These are phyloP conservation scores for Sus scrofa DNA, from an alignment of 2,113 vertebrate genomes.

Conservation along the genomic window DNA sequence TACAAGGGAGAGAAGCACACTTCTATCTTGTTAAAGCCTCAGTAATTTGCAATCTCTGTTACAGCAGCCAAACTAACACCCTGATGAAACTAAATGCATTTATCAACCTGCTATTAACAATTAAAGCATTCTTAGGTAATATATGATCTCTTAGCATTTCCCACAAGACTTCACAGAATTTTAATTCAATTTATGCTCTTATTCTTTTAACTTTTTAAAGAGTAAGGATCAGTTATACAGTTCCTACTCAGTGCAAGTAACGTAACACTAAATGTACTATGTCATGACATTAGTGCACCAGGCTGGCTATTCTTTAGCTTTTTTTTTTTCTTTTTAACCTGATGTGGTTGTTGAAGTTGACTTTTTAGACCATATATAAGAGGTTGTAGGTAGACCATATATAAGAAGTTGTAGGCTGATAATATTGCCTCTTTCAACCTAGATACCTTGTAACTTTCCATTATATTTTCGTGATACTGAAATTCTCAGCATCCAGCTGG, in stretches of 20 bases:
- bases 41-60: not conserved
- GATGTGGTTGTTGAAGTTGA: not conserved
- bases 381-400: fast-evolving
- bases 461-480: not conserved
- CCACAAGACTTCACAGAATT: not conserved
- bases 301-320: not conserved
- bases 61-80: not conserved
- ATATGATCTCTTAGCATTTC: not conserved
- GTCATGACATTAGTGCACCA: no score
- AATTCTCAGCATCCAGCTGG: not conserved
- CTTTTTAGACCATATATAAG: not conserved
- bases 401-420: fast-evolving
- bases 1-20: not conserved
- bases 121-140: not conserved
- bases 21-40: not conserved
- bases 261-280: fast-evolving
- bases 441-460: not conserved
- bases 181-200: not conserved
- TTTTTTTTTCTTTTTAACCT: not conserved
- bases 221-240: no score
- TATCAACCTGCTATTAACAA: not conserved
- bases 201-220: not conserved
- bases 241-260: not conserved
- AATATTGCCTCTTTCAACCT: not conserved
- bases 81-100: not conserved